A percentile compares a stretch with the other conserved stretches of the same genome.
Conservation (phyloP, 2,888 invertebrate species). For the Morinoia aosen region DNA sequence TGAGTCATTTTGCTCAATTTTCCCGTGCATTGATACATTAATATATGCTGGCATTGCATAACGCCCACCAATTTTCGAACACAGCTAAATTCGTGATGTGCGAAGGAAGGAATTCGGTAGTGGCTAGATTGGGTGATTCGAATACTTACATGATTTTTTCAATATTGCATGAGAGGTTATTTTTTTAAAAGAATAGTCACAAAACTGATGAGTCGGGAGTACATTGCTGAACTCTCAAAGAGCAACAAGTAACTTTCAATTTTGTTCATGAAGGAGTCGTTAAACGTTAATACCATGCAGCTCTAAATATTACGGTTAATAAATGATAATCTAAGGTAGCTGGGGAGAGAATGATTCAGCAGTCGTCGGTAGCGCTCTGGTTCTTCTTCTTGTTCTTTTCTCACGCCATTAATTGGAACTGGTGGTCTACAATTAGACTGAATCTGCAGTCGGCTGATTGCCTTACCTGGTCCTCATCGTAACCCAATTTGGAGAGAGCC, state of each 20-base stretch:
- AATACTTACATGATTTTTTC: too few relatives aligned
- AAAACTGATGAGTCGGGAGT: neutral
- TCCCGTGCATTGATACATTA: too few relatives aligned
- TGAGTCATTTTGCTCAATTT: neutral
- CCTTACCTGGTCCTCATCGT: conserved; percentile 18
- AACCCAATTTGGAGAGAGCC: conserved; percentile 12
- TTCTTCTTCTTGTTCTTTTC: neutral
- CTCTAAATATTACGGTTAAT: neutral
- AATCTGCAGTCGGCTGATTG: neutral
- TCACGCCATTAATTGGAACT: conserved; percentile 25
- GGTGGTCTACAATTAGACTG: neutral
- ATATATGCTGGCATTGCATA: too few relatives aligned
- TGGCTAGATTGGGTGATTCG: too few relatives aligned
- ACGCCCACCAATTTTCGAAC: too few relatives aligned
- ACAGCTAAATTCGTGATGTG: too few relatives aligned
- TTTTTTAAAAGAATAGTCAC: too few relatives aligned
- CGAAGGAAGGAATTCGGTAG: too few relatives aligned
- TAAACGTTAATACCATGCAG: neutral
- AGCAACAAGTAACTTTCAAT: neutral
- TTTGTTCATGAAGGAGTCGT: neutral
- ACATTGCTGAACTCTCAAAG: neutral
- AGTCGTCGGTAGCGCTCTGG: neutral
- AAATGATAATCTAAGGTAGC: neutral
- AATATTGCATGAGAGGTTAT: too few relatives aligned
- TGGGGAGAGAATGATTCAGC: neutral